These are phyloP conservation scores for Tetragnatha montana DNA, from an alignment of 2,888 invertebrate genomes.

Conservation along the genomic window DNA sequence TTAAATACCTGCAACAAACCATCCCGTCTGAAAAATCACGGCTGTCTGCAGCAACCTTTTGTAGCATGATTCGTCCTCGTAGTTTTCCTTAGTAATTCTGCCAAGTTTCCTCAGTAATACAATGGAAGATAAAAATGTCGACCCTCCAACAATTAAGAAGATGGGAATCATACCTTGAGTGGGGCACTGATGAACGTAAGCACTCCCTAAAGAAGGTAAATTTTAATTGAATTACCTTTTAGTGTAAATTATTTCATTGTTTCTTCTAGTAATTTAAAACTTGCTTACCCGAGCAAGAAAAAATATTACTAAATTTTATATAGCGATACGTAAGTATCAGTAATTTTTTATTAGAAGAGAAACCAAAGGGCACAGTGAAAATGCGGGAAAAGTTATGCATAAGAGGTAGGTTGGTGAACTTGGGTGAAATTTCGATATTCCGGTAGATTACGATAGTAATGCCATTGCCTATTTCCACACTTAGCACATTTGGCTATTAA, in stretches of 20 bases:
- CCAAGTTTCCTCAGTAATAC: constrained; percentile 35
- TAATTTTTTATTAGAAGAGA: too few species aligned
- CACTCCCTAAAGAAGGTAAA: constrained; percentile 76
- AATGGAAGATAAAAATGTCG: constrained; percentile 38
- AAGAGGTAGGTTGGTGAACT: too few species aligned
- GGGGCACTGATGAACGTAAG: constrained; percentile 82
- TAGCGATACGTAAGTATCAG: too few species aligned
- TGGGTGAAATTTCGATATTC: too few species aligned
- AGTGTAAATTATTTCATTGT: neutral
- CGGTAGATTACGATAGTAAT: too few species aligned
- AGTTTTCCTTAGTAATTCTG: constrained; percentile 13
- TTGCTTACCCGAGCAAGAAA: neutral
- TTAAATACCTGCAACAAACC: constrained; percentile 83
- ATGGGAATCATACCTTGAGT: constrained; percentile 83
- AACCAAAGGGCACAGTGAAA: too few species aligned
- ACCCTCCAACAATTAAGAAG: constrained; percentile 82
- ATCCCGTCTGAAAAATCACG: constrained; percentile 79
- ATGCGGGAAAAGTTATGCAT: too few species aligned
- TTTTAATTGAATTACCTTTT: neutral
- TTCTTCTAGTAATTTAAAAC: too few species aligned
- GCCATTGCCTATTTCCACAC: too few species aligned
- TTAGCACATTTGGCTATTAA: too few species aligned
- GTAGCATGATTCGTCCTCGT: constrained; percentile 34
- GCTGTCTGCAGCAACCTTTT: constrained; percentile 77
- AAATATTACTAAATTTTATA: neutral